Evolutionary conservation across 2,888 invertebrate species (phyloP), one percentile per base, ranked within the genome.

Genomic region (Tubulanus polymorphus): DNA sequence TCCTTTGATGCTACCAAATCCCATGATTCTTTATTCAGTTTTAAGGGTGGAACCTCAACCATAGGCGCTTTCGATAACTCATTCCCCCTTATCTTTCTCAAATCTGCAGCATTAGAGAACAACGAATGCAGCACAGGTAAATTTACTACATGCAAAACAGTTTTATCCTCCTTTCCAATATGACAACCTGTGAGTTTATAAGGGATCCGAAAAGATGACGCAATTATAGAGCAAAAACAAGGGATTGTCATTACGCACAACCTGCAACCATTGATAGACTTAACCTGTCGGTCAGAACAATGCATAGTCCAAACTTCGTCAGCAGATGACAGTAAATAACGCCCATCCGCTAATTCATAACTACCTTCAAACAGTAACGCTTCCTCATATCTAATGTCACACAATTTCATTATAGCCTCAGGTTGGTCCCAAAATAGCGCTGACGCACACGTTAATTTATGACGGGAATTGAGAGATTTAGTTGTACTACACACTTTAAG

Each of bases 171-270:
- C 6, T 41, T 18, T 41, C 23, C 3, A 5, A 23, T 8, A 8
- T 20, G 18, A 41, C 41, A 41, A 41, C 41, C 41, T 41, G 41
- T 41, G 20, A 41, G 41, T 41, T 41, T 41, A 23, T 18, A 23
- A 8, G 41, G 20, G 3, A 41, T 23, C 15, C 23, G 18, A 23
- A 41, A 41, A 8, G 6, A 20, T 8, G 18, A 8, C 18, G 20
- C 23, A 41, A 23, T 8, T 15, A 41, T 20, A 3, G 41, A 5
- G 23, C 41, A 41, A 41, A 18, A 23, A 15, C 41, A 41, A 8
- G 41, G 41, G 23, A 41, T 41, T 41, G 18, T 15, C 6, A 41
- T 5, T 8, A 41, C 6, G 23, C 41, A 41, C 6, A 20, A 41
- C 18, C 23, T 41, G 41, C 41, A 41, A 41, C 23, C 20, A 8